Evolutionary conservation across 2,797 vertebrate species (phyloP).

Genomic region (Denticeps clupeoides): DNA sequence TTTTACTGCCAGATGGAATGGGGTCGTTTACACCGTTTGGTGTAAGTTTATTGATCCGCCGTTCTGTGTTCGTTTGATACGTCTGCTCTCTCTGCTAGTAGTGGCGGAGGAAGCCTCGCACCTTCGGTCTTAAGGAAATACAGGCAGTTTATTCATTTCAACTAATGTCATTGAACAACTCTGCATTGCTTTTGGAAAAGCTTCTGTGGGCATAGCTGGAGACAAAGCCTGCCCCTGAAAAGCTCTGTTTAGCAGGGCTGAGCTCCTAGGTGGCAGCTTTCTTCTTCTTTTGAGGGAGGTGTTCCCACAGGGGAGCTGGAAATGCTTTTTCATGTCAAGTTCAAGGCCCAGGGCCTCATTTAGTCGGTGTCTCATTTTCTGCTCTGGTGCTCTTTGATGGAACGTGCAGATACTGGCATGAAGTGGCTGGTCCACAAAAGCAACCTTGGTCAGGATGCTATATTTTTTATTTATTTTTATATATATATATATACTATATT

Average conservation of each 20-base stretch:
- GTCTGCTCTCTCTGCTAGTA: not conserved
- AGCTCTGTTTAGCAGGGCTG: no score
- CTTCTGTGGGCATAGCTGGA: no score
- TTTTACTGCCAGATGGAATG: not conserved
- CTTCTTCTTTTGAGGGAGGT: not conserved
- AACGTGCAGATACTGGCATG: not conserved
- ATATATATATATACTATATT: no score
- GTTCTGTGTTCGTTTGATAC: conserved; percentile 6
- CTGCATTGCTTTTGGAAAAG: no score
- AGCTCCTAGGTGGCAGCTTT: not conserved
- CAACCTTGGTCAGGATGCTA: no score
- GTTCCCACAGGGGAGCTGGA: conserved; percentile 15
- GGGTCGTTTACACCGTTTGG: not conserved
- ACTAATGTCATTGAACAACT: no score
- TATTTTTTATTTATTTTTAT: no score
- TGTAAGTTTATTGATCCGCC: conserved; percentile 1
- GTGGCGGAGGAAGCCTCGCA: no score
- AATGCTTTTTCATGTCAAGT: conserved; percentile 19
- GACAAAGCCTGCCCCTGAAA: no score
- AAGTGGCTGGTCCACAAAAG: no score
- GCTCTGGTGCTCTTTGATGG: conserved; percentile 1
- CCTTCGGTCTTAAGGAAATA: no score
- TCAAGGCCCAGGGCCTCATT: not conserved
- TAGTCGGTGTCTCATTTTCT: conserved; percentile 1
- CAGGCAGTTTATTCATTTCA: no score